Conservation (phyloP, 35 echinoderm and acorn worm genomes). For the Chiridota heheva region DNA sequence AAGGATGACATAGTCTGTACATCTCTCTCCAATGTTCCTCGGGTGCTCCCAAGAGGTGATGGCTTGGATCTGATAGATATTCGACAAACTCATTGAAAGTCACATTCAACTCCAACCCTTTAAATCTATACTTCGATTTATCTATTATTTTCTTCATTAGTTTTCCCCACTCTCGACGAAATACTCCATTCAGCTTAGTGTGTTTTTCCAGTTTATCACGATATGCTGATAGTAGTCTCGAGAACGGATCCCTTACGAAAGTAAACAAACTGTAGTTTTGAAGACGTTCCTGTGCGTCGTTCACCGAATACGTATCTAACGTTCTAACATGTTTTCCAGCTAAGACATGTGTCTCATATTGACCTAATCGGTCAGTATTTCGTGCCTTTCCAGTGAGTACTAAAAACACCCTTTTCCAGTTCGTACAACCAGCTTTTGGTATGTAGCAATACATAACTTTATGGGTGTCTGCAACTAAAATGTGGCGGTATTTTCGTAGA, state of each 20-base stretch:
- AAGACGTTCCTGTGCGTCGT: conserved; percentile 29
- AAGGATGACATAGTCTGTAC: conserved; percentile 53
- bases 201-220: conserved; percentile 56
- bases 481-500: conserved; percentile 9
- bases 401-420: conserved; percentile 33
- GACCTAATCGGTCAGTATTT: conserved; percentile 13
- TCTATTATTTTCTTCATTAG: conserved; percentile 53
- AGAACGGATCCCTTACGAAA: conserved; percentile 65
- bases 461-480: conserved; percentile 22
- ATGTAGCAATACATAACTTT: conserved; percentile 41
- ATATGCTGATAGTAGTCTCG: conserved; percentile 60
- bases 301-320: conserved; percentile 12
- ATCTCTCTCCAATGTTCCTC: conserved; percentile 68
- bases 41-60: conserved; percentile 28
- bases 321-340: conserved; percentile 29
- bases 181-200: not conserved
- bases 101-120: conserved; percentile 22
- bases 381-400: conserved; percentile 22
- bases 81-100: conserved; percentile 49
- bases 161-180: conserved; percentile 28
- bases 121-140: conserved; percentile 37
- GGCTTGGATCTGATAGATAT: conserved; percentile 31
- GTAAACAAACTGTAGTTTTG: conserved; percentile 54
- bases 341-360: conserved; percentile 36
- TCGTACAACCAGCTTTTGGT: conserved; percentile 44